Evolutionary conservation across 2,797 vertebrate species (phyloP).

Genomic region (Paedocypris micromegethes): DNA sequence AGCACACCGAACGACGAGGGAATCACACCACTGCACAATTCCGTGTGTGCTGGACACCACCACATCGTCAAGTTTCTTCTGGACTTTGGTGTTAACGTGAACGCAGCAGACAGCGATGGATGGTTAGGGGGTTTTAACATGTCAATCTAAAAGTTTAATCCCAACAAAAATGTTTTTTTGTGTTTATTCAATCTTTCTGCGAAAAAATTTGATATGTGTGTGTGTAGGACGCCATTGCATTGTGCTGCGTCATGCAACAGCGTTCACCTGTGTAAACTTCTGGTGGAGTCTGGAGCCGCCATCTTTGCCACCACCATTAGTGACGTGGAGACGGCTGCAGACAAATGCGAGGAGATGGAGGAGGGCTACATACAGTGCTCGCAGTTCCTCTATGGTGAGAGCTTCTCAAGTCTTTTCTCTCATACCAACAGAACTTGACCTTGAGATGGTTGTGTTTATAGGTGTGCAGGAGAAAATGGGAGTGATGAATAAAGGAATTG

Average conservation of each 20-base stretch:
- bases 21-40: constrained; percentile 94
- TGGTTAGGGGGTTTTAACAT: constrained; percentile 73
- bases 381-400: constrained; percentile 90
- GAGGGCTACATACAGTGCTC: constrained; percentile 96
- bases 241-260: constrained; percentile 98
- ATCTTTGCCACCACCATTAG: constrained; percentile 97
- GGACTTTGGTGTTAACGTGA: constrained; percentile 98
- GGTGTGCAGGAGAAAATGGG: constrained; percentile 97
- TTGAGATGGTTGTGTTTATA: constrained; percentile 48
- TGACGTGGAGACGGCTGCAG: constrained; percentile 93
- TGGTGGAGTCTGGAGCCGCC: constrained; percentile 95
- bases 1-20: constrained; percentile 97
- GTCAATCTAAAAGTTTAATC: background rate
- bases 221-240: constrained; percentile 89
- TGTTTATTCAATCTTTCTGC: no score
- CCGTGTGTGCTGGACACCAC: constrained; percentile 96
- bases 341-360: constrained; percentile 98
- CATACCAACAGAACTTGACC: background rate
- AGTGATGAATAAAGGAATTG: constrained; percentile 94
- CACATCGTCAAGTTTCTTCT: constrained; percentile 96
- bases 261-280: constrained; percentile 91
- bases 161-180: no score
- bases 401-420: background rate
- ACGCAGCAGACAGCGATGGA: constrained; percentile 94
- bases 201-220: no score